Base-by-base conservation (phyloP, 2,888 invertebrate species). In the Petrolisthes manimaculis region DNA sequence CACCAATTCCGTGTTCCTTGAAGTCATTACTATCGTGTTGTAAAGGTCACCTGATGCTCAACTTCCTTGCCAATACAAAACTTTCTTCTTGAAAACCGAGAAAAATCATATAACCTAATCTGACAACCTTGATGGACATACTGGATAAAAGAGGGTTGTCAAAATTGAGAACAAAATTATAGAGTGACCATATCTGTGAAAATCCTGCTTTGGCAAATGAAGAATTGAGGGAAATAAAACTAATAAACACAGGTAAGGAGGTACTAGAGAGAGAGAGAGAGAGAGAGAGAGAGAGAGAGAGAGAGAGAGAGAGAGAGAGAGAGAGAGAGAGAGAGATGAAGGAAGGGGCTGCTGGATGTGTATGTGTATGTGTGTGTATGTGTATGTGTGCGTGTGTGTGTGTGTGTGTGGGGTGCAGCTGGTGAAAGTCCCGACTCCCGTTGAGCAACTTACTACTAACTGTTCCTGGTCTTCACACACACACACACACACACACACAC, bases 251-350 rank as follows among this genome's bases (percentile, higher is more conserved):
- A 71, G 71, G 24, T n/a, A 5, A 24, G 5, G 71, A 71, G 5
- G 24, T 14, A 24, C 2, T 2, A 37, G 2, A 37, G 77, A 77
- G 80, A 80, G 18, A 51, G 78, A 78, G 78, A 54, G 54, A 54
- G 77, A 51, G 51, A 77, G 9, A 75, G 77, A 77, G 51, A 8
- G 77, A 77, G 51, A 77, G 77, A 55, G 77, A 75, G 77, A 77
- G 6, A 12, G 51, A 77, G 77, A 51, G 51, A 12, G 51, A 51
- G 51, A 12, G 12, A 77, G 51, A 9, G 12, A 12, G 2, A 18
- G 51, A 18, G 18, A 51, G 51, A 51, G 51, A 51, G 18, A 12
- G 37, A 67, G 37, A 61, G 37, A 81, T 24, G 54, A 24, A 83
- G 24, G 53, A 37, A 82, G 6, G 54, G 78, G 6, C n/a, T 12